Conservation (phyloP, 2,797 vertebrate species). For the Clarias laeviceps region DNA sequence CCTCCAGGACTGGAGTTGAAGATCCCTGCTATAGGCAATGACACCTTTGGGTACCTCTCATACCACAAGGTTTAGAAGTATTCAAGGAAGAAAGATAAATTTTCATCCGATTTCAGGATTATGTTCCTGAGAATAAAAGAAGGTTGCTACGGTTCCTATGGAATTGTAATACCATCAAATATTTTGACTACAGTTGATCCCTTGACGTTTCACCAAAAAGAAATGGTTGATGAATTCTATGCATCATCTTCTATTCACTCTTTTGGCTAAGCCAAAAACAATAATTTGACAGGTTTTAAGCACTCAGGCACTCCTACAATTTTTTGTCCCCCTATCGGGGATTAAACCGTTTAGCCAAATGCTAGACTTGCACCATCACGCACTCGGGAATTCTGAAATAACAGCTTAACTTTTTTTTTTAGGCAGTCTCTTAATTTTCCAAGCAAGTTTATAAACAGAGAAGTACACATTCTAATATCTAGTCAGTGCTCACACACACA, state of each 20-base stretch:
- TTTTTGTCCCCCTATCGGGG: not conserved
- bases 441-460: not conserved
- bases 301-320: not conserved
- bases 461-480: not conserved
- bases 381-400: not conserved
- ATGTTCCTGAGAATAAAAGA: not conserved
- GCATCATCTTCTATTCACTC: not conserved
- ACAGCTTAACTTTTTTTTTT: not conserved
- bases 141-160: not conserved
- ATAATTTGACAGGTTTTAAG: not conserved
- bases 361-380: not conserved
- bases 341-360: slow-evolving; percentile 17
- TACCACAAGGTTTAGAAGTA: not conserved
- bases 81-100: not conserved
- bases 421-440: not conserved
- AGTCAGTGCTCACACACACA: not conserved
- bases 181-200: not conserved
- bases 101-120: not conserved
- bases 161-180: not conserved
- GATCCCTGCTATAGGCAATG: not conserved
- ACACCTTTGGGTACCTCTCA: not conserved
- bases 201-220: not conserved
- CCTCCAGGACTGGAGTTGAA: no score
- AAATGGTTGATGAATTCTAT: not conserved
- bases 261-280: not conserved